Base-by-base conservation (phyloP, 2,797 vertebrate genomes). In the Picus viridis region DNA sequence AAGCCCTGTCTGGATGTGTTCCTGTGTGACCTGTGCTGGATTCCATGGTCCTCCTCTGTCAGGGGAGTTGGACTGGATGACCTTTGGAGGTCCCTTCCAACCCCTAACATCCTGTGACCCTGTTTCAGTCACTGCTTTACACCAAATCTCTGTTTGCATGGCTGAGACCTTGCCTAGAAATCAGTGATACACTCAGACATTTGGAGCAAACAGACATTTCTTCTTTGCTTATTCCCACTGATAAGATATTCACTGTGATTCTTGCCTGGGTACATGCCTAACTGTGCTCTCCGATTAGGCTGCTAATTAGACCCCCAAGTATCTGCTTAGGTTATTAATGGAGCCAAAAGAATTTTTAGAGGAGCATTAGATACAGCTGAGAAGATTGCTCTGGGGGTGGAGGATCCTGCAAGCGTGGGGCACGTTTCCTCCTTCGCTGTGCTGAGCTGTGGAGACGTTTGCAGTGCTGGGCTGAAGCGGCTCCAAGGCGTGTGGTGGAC, bases 321-420 rank as follows among this genome's bases (percentile, higher is more conserved):
- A 77, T 93, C 80, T 78, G 27, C 89, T 92, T 83, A 63, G 56
- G 49, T 94, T 92, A 91, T 90, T 90, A 85, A 85, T 58, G 80
- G 74, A 67, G 70, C 77, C 3, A 7, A 91, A 94, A 83, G 67
- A 1, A 56, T 71, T 83, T 36, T 86, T 29, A 81, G 83, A 86
- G 45, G 56, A 86, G 18, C 24, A 53, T 79, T 75, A 72, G 82
- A 53, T 72, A 36, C 1, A 74, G 65, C 36, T 77, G 83, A 41
- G 24, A 67, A 54, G 45, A 61, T n/a, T 45, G 16, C 41, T 82
- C 5, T 7, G 13, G 47, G n/a, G 70, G 20, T 30, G n/a, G 43
- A 29, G 16, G 57, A 22, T 9, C 1, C 16, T 69, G 63, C 9
- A 32, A 61, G 53, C 0, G 0, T 10, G 53, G 72, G 59, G 64